Conservation (phyloP, 2,797 vertebrate genomes). For the Scolopax bukidnonensis region DNA sequence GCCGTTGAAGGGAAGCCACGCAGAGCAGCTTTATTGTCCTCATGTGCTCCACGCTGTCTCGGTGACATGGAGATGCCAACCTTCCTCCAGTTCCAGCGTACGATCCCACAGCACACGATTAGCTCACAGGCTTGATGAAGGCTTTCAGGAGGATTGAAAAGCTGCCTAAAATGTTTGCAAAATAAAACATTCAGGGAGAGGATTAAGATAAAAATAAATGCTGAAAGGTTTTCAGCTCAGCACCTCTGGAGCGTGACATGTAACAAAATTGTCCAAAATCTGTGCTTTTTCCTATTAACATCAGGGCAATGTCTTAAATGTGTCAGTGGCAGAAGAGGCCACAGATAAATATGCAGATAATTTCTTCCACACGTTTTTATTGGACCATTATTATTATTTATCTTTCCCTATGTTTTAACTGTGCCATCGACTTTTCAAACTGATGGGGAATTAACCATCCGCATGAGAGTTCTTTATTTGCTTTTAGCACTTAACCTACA, state of each 20-base stretch:
- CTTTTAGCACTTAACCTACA: conserved; percentile 8
- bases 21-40: conserved; percentile 38
- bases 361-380: conserved; percentile 28
- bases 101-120: neutral
- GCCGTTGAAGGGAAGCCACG: neutral
- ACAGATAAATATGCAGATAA: conserved; percentile 33
- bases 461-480: neutral
- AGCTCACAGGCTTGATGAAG: neutral
- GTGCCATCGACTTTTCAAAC: conserved; percentile 12
- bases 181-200: conserved; percentile 12
- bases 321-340: neutral
- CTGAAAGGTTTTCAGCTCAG: conserved; percentile 2
- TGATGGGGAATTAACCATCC: neutral
- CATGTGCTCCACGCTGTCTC: neutral
- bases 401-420: neutral
- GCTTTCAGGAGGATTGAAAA: conserved; percentile 7
- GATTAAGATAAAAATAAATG: neutral
- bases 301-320: neutral
- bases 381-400: conserved; percentile 31
- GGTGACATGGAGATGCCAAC: neutral
- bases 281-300: neutral
- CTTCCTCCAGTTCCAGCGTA: neutral
- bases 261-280: neutral
- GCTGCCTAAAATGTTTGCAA: conserved; percentile 7
- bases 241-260: neutral